Conservation (phyloP, 2,888 invertebrate species). For the Drosophila cracens region DNA sequence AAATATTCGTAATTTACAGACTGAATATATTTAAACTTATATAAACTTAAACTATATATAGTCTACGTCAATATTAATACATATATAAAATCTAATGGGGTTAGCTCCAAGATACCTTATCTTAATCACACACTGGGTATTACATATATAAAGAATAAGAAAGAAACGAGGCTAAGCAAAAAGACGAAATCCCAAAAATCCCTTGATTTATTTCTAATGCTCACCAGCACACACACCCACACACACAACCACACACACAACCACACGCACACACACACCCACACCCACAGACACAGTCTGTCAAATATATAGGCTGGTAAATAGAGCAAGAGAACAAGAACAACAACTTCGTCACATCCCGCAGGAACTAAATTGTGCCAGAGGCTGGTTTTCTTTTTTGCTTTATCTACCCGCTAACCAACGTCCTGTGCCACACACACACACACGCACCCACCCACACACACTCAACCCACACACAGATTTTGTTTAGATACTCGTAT, state of each 20-base stretch:
- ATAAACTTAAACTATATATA: not conserved
- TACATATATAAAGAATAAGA: slow-evolving; percentile 16
- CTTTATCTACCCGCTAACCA: slow-evolving; percentile 29
- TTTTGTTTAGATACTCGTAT: slow-evolving; percentile 43
- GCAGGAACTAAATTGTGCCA: slow-evolving; percentile 78
- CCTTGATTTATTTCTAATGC: slow-evolving; percentile 80
- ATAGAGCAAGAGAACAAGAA: slow-evolving; percentile 69
- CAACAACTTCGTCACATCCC: slow-evolving; percentile 63
- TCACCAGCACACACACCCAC: slow-evolving; percentile 36
- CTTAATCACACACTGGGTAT: slow-evolving; percentile 1
- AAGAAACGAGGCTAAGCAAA: slow-evolving; percentile 49
- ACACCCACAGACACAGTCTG: slow-evolving; percentile 6
- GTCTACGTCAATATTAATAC: not conserved
- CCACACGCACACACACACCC: not conserved
- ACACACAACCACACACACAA: not conserved
- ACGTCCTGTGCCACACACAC: not conserved
- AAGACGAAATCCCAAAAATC: slow-evolving; percentile 77
- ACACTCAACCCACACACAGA: slow-evolving; percentile 9
- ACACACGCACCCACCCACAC: not conserved
- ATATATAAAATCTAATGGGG: not conserved
- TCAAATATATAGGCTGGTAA: slow-evolving; percentile 56
- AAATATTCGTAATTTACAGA: not conserved
- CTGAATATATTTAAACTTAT: not conserved
- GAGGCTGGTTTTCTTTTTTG: slow-evolving; percentile 53
- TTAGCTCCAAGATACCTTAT: not conserved